Base-by-base conservation (phyloP, 2,113 vertebrate genomes). In the Pontoporia blainvillei region DNA sequence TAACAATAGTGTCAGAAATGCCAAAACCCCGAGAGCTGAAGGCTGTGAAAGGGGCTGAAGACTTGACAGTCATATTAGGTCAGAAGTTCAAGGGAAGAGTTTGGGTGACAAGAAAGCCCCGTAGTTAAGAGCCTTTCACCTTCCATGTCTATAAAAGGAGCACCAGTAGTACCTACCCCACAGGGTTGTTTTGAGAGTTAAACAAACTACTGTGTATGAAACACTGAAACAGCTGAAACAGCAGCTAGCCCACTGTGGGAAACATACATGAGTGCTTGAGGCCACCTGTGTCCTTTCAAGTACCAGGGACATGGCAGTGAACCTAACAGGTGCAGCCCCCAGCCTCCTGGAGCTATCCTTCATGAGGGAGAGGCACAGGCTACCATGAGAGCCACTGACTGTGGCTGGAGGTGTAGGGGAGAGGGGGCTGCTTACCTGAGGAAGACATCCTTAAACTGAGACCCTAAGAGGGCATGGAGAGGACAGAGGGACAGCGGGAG, bases 241-340 rank as follows among this genome's bases (percentile, higher is more conserved):
- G 76, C 0, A 15, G 64, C 57, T 36, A n/a, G 44, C 9, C 20
- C 27, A 6, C 0, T 1, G 34, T 12, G 20, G 81, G 67, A 81
- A 57, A 75, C 34, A 29, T 31, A 4, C 2, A 1, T 8, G 31
- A 17, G 0, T 31, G 25, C n/a, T 27, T 2, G 31, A 61, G 66
- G 73, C 59, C 66, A 11, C 12, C 36, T 62, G 39, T 17, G 20
- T 62, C 20, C 31, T 23, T 31, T 46, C 0, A 25, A 12, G 21
- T 2, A 41, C 29, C 34, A 31, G 49, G 67, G 34, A 36, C 23
- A 3, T 6, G 62, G 31, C 39, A 5, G n/a, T 52, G 44, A 76
- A 9, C 0, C 31, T 34, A 34, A 52, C 18, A 31, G 49, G 29
- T 31, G 23, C 54, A n/a, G 5, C 41, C 44, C 25, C 18, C 14